Conservation (phyloP, 2,888 invertebrate species). For the Sympetrum striolatum region DNA sequence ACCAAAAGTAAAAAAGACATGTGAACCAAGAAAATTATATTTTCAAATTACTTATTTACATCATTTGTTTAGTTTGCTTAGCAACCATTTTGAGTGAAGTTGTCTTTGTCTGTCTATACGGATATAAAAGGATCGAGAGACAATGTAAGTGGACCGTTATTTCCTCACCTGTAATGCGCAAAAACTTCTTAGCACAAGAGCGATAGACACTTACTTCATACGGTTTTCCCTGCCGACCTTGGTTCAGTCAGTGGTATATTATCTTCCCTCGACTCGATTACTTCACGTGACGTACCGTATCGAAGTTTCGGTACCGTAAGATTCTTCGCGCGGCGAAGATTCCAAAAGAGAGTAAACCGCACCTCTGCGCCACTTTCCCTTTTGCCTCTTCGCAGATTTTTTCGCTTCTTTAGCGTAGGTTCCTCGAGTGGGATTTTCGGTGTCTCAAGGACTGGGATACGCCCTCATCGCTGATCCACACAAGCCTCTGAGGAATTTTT, state of each 20-base stretch:
- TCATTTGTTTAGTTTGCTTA: too few species aligned
- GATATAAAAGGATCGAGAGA: background rate
- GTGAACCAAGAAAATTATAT: too few species aligned
- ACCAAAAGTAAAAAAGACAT: too few species aligned
- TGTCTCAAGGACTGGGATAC: slow-evolving; percentile 5
- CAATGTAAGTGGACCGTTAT: background rate
- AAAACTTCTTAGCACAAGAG: background rate
- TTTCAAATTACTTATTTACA: too few species aligned
- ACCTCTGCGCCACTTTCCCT: background rate
- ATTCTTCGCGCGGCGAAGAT: background rate
- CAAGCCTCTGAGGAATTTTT: background rate
- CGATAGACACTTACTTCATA: background rate
- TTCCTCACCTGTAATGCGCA: background rate
- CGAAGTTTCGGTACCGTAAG: slow-evolving; percentile 19
- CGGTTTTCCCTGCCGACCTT: background rate
- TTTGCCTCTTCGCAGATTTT: background rate
- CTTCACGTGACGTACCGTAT: slow-evolving; percentile 21
- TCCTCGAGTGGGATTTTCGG: background rate
- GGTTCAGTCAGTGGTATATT: background rate
- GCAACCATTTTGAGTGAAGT: too few species aligned
- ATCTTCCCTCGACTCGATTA: background rate
- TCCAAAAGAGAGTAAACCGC: slow-evolving; percentile 9
- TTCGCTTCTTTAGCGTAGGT: background rate
- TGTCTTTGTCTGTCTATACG: background rate
- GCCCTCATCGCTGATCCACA: background rate